Evolutionary conservation across 2,888 invertebrate genomes (phyloP).

Genomic region (Drosophila lutescens): DNA sequence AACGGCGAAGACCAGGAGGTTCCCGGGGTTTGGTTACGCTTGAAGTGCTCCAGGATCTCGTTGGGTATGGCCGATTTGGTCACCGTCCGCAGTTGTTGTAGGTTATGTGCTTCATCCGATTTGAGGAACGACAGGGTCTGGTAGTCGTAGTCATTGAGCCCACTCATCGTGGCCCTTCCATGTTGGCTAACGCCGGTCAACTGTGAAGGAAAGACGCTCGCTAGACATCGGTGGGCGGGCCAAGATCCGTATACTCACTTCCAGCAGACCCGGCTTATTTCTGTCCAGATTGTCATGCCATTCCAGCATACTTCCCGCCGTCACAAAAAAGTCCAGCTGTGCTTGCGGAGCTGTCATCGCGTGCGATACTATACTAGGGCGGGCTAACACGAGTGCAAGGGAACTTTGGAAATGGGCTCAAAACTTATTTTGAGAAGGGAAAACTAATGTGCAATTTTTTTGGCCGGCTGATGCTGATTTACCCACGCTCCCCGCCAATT

Average conservation of each 20-base stretch:
- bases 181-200: slow-evolving; percentile 88
- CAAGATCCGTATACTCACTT: slow-evolving; percentile 64
- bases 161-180: slow-evolving; percentile 93
- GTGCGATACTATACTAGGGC: neutral
- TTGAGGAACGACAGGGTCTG: slow-evolving; percentile 90
- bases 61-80: slow-evolving; percentile 95
- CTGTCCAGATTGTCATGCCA: slow-evolving; percentile 86
- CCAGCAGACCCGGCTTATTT: slow-evolving; percentile 80
- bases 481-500: slow-evolving; percentile 23
- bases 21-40: slow-evolving; percentile 87
- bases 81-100: slow-evolving; percentile 91
- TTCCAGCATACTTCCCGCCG: slow-evolving; percentile 92
- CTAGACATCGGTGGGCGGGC: no score
- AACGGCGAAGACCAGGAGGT: neutral
- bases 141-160: slow-evolving; percentile 95
- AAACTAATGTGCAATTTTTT: slow-evolving; percentile 30
- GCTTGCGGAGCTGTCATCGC: slow-evolving; percentile 75
- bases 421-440: slow-evolving; percentile 7
- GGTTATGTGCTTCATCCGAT: slow-evolving; percentile 87
- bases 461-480: slow-evolving; percentile 50
- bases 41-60: slow-evolving; percentile 97
- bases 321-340: slow-evolving; percentile 89
- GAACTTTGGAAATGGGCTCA: neutral
- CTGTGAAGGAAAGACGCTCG: slow-evolving; percentile 75
- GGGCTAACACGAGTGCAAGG: neutral